phyloP scores from a whole-genome alignment of 1,140 invertebrate species.

The Fopius arisanus region DNA sequence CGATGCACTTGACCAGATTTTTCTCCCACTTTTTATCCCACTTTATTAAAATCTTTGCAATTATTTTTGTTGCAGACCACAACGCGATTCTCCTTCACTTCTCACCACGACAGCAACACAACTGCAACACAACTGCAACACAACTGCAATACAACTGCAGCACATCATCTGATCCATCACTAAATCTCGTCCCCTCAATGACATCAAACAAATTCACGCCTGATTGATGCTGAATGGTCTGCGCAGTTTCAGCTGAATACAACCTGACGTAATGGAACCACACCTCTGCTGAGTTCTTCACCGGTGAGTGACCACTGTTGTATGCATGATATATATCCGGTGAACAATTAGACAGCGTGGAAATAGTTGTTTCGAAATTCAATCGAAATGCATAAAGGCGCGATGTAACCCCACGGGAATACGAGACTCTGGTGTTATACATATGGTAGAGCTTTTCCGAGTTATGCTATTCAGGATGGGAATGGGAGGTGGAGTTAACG shows the following conservation, averaged over 20 bases:
- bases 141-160: no score
- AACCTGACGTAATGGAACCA: background rate
- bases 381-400: background rate
- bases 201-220: background rate
- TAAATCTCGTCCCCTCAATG: no score
- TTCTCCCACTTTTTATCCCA: background rate
- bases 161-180: no score
- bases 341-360: background rate
- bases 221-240: background rate
- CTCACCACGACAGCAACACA: no score
- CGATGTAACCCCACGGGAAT: background rate
- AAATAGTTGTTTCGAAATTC: background rate
- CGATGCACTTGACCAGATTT: background rate
- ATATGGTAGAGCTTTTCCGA: slow-evolving; percentile 21
- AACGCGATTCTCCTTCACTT: no score
- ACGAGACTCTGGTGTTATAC: background rate
- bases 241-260: background rate
- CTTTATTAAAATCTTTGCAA: no score
- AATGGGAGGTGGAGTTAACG: slow-evolving; percentile 28
- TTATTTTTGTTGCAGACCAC: no score
- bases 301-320: background rate
- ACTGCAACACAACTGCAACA: no score
- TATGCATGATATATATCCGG: background rate
- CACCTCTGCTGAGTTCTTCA: background rate
- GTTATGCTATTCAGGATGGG: slow-evolving; percentile 37